Evolutionary conservation across 2,888 invertebrate genomes (phyloP).

Genomic region (Lasioglossum malachurum): DNA sequence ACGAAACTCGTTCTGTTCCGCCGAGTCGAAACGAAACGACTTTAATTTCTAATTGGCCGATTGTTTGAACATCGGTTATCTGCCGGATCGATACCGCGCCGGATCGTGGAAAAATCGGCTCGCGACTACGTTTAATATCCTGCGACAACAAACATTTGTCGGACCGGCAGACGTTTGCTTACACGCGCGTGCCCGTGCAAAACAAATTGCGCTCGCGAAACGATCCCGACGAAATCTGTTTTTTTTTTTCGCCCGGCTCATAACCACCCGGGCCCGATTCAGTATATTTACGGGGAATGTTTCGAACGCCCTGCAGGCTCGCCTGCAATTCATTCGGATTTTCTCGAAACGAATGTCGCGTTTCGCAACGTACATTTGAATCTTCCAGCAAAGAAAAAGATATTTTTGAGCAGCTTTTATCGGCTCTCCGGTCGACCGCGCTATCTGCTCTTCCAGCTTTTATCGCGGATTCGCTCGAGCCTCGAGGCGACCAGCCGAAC

Average conservation of each 20-base stretch:
- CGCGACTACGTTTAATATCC: slow-evolving; percentile 42
- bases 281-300: neutral
- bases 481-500: slow-evolving; percentile 9
- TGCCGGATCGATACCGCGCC: neutral
- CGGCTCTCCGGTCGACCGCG: neutral
- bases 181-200: neutral
- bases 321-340: slow-evolving; percentile 18
- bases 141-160: slow-evolving; percentile 57
- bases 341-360: slow-evolving; percentile 25
- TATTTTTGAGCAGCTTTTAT: neutral
- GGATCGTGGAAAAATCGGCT: slow-evolving; percentile 22
- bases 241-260: neutral
- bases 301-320: neutral
- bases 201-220: slow-evolving; percentile 52
- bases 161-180: slow-evolving; percentile 40
- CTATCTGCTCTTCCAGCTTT: neutral
- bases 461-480: neutral
- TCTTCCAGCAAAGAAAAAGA: neutral
- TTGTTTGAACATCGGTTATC: slow-evolving; percentile 29
- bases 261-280: neutral
- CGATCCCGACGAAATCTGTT: slow-evolving; percentile 26
- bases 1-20: neutral
- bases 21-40: neutral
- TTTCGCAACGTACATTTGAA: neutral
- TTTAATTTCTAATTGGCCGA: slow-evolving; percentile 63